phyloP scores from a whole-genome alignment of 1,140 invertebrate genomes.

The Cylas formicarius region DNA sequence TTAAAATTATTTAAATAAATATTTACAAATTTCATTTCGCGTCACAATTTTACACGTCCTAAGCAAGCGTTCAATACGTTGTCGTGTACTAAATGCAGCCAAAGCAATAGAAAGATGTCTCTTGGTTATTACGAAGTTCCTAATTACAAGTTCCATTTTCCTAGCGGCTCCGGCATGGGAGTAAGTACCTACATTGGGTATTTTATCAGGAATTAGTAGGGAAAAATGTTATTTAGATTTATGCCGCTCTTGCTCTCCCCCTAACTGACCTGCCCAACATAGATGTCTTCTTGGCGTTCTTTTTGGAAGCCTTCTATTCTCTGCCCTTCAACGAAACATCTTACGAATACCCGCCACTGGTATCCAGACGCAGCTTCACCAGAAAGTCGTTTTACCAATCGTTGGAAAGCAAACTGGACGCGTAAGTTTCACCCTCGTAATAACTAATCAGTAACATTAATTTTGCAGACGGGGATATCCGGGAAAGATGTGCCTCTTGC shows the following conservation, averaged over 20 bases:
- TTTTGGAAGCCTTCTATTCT: constrained; percentile 65
- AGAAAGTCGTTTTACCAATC: constrained; percentile 30
- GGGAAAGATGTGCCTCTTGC: constrained; percentile 42
- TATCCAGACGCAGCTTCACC: constrained; percentile 25
- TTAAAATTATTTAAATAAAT: no score
- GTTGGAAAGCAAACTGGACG: constrained; percentile 30
- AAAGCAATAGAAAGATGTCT: no score
- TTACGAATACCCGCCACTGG: constrained; percentile 30
- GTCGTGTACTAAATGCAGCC: no score
- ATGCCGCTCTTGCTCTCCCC: constrained; percentile 63
- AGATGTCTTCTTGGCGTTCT: constrained; percentile 64
- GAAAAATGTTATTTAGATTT: constrained; percentile 21
- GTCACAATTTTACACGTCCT: no score
- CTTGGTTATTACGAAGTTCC: constrained; percentile 12
- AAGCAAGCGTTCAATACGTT: no score
- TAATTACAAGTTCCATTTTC: constrained; percentile 32
- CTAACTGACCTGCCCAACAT: constrained; percentile 56
- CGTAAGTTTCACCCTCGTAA: constrained; percentile 39
- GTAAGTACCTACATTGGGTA: constrained; percentile 20
- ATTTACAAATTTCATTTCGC: no score
- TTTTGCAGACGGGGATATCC: constrained; percentile 43
- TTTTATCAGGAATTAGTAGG: not conserved
- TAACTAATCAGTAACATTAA: not conserved
- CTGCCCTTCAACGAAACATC: constrained; percentile 45
- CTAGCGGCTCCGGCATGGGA: constrained; percentile 28